Percentiles rank a stretch among this genome's conserved stretches.
Conservation (phyloP, 2,797 vertebrate genomes). For the Enteromius afrohamiltoni region DNA sequence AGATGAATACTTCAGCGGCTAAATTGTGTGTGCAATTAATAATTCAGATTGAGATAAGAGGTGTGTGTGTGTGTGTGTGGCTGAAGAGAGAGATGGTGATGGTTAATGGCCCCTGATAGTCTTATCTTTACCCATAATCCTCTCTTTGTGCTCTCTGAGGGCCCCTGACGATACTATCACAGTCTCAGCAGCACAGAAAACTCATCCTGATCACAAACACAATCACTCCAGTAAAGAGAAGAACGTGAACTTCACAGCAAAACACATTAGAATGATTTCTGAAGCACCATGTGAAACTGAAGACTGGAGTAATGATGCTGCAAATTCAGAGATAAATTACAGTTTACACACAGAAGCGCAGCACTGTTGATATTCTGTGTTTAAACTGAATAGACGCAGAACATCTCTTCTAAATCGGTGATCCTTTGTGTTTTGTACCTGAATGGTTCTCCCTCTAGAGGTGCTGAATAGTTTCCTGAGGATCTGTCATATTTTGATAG, state of each 20-base stretch:
- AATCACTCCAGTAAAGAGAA: not conserved
- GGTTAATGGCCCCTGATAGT: conserved; percentile 85
- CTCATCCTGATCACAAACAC: not conserved
- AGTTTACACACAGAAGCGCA: not conserved
- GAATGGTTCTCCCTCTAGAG: not conserved
- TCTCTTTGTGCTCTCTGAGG: conserved; percentile 65
- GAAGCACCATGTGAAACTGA: not conserved
- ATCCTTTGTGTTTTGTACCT: not conserved
- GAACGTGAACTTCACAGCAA: not conserved
- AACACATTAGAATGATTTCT: not conserved
- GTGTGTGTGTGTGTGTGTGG: conserved; percentile 62
- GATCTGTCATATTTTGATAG: not conserved
- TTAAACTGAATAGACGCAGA: too few species aligned
- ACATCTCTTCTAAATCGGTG: not conserved
- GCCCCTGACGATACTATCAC: conserved; percentile 65
- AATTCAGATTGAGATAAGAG: conserved; percentile 80
- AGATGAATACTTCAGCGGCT: not conserved
- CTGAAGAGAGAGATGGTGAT: conserved; percentile 73
- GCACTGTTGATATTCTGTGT: too few species aligned
- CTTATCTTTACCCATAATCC: conserved; percentile 80
- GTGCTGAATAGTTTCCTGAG: not conserved
- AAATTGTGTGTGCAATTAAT: conserved; percentile 77
- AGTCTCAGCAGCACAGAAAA: not conserved
- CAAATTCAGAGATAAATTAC: not conserved
- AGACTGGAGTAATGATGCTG: not conserved